A percentile compares a stretch with the other conserved stretches of the same genome.
Evolutionary conservation across 92 coral and sea anemone species (phyloP).

Genomic region (Parazoanthus swiftii): DNA sequence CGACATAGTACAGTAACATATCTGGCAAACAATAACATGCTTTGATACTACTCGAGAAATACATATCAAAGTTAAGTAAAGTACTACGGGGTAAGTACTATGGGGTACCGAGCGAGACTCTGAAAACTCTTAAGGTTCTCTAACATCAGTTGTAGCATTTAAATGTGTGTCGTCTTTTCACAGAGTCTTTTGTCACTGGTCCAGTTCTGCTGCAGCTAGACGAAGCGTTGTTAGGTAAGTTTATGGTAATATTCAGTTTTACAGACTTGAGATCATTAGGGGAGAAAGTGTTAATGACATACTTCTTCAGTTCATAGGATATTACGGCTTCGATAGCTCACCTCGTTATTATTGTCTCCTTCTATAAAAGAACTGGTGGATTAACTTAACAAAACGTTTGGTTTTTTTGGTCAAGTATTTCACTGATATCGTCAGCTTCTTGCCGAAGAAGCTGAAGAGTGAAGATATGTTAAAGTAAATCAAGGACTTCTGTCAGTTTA

Average conservation of each 20-base stretch:
- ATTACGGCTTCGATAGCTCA: background rate
- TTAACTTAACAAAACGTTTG: background rate
- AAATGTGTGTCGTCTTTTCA: background rate
- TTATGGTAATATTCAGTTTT: background rate
- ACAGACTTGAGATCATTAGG: background rate
- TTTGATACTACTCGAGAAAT: constrained; percentile 2
- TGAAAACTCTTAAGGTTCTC: background rate
- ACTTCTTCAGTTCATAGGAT: background rate
- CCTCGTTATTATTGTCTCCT: background rate
- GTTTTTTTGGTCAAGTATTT: too few species aligned
- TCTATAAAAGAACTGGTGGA: background rate
- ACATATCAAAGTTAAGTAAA: background rate
- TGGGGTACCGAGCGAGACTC: background rate
- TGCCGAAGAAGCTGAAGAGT: background rate
- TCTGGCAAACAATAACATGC: constrained; percentile 27
- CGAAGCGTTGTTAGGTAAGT: constrained; percentile 54
- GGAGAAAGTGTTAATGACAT: background rate
- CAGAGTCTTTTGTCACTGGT: constrained; percentile 55
- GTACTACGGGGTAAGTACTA: too few species aligned
- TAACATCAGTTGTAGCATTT: too few species aligned
- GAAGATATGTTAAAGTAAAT: too few species aligned
- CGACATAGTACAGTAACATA: constrained; percentile 22
- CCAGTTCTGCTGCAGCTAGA: constrained; percentile 55
- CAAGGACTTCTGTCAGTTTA: background rate
- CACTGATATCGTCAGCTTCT: background rate